phyloP scores from a whole-genome alignment of 2,113 vertebrate species.

The Cyanoramphus novaezelandiae region DNA sequence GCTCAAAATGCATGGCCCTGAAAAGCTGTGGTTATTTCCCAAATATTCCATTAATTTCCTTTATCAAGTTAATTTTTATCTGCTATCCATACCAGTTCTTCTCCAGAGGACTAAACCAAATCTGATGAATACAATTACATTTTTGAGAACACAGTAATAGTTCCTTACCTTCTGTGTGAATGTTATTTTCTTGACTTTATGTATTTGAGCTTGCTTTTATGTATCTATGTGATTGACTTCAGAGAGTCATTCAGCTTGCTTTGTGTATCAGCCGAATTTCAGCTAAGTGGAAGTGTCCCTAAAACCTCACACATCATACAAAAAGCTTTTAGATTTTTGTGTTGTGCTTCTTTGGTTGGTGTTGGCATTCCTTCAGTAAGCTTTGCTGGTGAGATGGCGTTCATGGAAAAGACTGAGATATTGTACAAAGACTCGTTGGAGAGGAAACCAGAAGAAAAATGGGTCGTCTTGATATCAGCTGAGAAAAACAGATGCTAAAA shows the following conservation, averaged over 20 bases:
- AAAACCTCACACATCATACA: accelerated
- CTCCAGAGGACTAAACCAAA: background rate
- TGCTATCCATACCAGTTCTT: background rate
- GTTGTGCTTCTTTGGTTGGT: background rate
- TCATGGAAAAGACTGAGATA: background rate
- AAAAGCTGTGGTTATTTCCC: background rate
- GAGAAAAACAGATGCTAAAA: background rate
- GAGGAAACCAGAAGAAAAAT: background rate
- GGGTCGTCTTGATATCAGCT: background rate
- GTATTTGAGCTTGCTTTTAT: background rate
- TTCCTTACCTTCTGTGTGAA: background rate
- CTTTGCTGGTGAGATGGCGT: background rate
- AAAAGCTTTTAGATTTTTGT: background rate
- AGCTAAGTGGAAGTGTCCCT: background rate
- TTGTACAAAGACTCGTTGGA: background rate
- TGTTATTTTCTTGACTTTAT: background rate
- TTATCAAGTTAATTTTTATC: constrained; percentile 30
- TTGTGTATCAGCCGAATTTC: background rate
- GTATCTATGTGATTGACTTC: background rate
- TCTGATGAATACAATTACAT: background rate
- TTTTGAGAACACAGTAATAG: background rate
- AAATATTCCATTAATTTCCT: background rate
- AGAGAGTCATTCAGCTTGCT: background rate
- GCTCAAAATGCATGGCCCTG: constrained; percentile 27
- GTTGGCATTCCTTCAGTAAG: background rate